Conservation (phyloP, 2,888 invertebrate genomes). For the Leptinotarsa tumamoca region DNA sequence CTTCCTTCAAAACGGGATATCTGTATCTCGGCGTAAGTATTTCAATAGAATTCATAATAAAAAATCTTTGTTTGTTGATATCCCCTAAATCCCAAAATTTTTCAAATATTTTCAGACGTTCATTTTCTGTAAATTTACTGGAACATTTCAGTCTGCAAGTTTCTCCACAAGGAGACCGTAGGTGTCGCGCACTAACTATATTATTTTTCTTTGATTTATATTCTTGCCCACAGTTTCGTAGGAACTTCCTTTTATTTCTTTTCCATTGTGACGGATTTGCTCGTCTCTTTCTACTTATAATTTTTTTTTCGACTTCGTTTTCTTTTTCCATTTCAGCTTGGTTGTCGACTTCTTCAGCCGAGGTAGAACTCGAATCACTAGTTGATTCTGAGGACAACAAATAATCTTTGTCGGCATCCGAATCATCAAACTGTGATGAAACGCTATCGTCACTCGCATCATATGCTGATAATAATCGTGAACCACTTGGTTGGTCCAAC, state of each 20-base stretch:
- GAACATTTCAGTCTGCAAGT: conserved; percentile 1
- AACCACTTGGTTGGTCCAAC: conserved; percentile 7
- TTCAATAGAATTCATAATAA: conserved; percentile 27
- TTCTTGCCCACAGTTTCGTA: conserved; percentile 29
- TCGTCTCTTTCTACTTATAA: conserved; percentile 3
- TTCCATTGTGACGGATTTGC: conserved; percentile 22
- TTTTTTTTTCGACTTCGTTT: conserved; percentile 2
- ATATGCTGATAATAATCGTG: conserved; percentile 1
- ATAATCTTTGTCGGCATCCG: conserved; percentile 1
- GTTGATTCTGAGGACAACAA: conserved; percentile 4
- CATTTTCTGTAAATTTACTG: background rate
- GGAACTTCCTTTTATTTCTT: conserved; percentile 27
- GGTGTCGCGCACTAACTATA: conserved; percentile 9
- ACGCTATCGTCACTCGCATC: conserved; percentile 7
- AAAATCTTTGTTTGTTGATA: conserved; percentile 33
- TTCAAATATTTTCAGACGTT: conserved; percentile 32
- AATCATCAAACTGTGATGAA: conserved; percentile 6
- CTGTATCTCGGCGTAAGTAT: conserved; percentile 13
- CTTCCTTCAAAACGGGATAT: conserved; percentile 22
- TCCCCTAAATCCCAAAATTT: conserved; percentile 31
- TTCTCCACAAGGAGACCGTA: conserved; percentile 4
- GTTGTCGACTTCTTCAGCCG: background rate
- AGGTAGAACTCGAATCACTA: conserved; percentile 14
- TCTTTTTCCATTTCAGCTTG: conserved; percentile 6
- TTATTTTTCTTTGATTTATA: conserved; percentile 16